These are phyloP conservation scores for Gymnosoma rotundatum DNA, from an alignment of 2,888 invertebrate species.

Conservation along the genomic window DNA sequence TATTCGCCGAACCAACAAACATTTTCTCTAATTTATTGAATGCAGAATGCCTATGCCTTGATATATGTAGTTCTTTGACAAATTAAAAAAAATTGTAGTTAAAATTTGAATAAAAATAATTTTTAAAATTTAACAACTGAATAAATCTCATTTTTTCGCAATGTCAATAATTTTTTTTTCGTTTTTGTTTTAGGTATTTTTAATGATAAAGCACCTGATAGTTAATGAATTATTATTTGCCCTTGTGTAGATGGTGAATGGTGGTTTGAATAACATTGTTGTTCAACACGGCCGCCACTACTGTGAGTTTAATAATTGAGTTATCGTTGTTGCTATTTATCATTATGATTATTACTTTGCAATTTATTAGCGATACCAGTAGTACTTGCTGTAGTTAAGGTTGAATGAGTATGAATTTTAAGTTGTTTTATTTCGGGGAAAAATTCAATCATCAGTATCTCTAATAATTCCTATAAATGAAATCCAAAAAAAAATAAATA, in stretches of 20 bases:
- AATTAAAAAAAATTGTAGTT: too few relatives aligned
- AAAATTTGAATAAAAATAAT: too few relatives aligned
- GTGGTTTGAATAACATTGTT: conserved; percentile 35
- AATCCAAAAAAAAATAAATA: conserved; percentile 70
- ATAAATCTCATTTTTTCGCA: neutral
- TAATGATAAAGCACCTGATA: conserved; percentile 56
- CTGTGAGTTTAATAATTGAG: conserved; percentile 22
- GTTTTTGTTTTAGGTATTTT: conserved; percentile 29
- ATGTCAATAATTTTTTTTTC: conserved; percentile 1
- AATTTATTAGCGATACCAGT: conserved; percentile 49
- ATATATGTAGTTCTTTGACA: too few relatives aligned
- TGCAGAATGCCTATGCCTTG: too few relatives aligned
- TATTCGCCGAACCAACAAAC: too few relatives aligned
- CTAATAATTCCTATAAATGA: conserved; percentile 86
- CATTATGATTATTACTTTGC: conserved; percentile 63
- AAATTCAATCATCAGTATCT: conserved; percentile 86
- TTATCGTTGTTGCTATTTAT: conserved; percentile 47
- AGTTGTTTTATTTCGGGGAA: conserved; percentile 87
- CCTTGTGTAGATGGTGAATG: conserved; percentile 53
- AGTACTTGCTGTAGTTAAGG: conserved; percentile 40
- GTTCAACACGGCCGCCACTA: conserved; percentile 22
- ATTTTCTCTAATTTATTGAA: too few relatives aligned
- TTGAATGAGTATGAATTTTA: conserved; percentile 73
- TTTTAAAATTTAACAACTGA: neutral
- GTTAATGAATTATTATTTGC: conserved; percentile 45